Base-by-base conservation (phyloP, 2,888 invertebrate species). In the Drosophila sordidula region DNA sequence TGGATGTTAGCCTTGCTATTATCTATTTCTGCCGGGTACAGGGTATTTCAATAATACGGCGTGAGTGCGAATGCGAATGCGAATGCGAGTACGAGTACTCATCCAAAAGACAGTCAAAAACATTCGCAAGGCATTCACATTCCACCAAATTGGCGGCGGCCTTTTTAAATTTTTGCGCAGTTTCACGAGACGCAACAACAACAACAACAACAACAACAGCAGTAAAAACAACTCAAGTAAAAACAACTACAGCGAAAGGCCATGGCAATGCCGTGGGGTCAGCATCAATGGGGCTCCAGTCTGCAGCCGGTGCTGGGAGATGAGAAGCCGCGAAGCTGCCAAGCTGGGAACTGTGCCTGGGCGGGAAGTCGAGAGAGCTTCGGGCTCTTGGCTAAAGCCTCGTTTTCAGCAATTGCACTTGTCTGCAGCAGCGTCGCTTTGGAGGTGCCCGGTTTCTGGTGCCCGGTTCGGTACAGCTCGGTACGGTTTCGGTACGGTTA, bases 91-190 rank as follows among this genome's bases (percentile, higher is more conserved):
- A 22, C 41, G 42, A 55, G 41, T 58, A 36, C 25, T 41, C 36
- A 41, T 67, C 11, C 5, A 39, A 49, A 36, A 68, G 38, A 45
- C 39, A 49, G 29, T 38, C 22, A 62, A 67, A 49, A 36, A 46
- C 42, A 69, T 68, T 69, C 49, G 46, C 57, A 64, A 61, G 39
- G 32, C 73, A 75, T 63, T 75, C 75, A 75, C 75, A 75, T 72
- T 75, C 75, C 75, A 25, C 62, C 59, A 72, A 75, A 75, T 75
- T 57, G 75, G 58, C 76, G 76, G 72, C 75, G 68, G 76, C 63
- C 72, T 72, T 75, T 75, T 75, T 68, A 54, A 59, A 75, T 71
- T 71, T 75, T 75, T 71, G 75, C 75, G 59, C 70, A 74, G 65
- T 62, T 75, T 75, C 38, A 32, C 58, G 36, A 72, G 58, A 66